phyloP scores from a whole-genome alignment of 2,888 invertebrate species.

The Caenorhabditis angaria region DNA sequence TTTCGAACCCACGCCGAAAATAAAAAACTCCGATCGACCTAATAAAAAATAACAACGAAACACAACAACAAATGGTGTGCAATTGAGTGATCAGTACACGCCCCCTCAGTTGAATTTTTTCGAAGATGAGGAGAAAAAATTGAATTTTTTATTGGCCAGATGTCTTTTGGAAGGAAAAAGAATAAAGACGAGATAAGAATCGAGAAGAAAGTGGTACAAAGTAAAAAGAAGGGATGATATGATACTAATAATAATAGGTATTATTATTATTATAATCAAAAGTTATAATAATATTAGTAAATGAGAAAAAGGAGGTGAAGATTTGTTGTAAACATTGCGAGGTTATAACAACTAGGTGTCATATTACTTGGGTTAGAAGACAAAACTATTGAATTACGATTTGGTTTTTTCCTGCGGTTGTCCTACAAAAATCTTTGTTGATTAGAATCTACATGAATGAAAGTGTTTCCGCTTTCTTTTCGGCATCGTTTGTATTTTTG shows the following conservation, averaged over 20 bases:
- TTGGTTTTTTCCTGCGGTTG: neutral
- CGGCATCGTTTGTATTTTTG: too few relatives aligned
- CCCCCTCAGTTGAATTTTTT: neutral
- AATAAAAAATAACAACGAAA: neutral
- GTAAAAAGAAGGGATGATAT: too few relatives aligned
- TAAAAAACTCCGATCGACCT: neutral
- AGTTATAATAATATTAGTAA: neutral
- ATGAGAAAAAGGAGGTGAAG: neutral
- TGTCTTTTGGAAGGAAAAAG: neutral
- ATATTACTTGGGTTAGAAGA: neutral
- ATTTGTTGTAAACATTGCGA: conserved; percentile 4
- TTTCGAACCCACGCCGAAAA: neutral
- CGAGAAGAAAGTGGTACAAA: neutral
- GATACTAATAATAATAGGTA: neutral
- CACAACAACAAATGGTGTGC: conserved; percentile 9
- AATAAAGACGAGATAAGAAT: neutral
- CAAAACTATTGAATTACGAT: neutral
- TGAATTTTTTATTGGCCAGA: neutral
- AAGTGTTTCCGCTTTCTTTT: too few relatives aligned
- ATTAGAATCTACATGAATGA: too few relatives aligned
- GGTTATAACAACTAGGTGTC: neutral
- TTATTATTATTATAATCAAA: neutral
- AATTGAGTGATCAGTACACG: conserved; percentile 6
- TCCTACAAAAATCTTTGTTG: too few relatives aligned
- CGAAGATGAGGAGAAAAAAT: neutral